These are phyloP conservation scores for Gymnobelideus leadbeateri DNA, from an alignment of 2,113 vertebrate species.

Conservation along the genomic window DNA sequence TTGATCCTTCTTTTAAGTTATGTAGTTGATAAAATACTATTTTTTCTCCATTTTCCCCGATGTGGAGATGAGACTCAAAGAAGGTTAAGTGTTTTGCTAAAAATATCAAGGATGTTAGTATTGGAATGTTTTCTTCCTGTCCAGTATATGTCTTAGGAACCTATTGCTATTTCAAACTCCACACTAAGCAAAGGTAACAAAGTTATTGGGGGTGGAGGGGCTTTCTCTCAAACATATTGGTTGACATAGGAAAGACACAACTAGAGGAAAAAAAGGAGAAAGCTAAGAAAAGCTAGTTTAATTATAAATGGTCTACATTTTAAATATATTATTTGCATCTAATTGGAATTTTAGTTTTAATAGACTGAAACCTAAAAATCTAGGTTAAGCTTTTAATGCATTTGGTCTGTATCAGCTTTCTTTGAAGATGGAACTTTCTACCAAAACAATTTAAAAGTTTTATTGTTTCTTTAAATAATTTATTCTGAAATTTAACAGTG, in stretches of 20 bases:
- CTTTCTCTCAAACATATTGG: background rate
- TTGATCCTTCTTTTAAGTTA: background rate
- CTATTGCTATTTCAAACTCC: too few species aligned
- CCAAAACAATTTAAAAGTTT: too few species aligned
- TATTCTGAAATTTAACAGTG: too few species aligned
- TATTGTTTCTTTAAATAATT: too few species aligned
- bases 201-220: background rate
- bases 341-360: constrained; percentile 46
- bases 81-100: background rate
- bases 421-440: background rate
- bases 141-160: background rate
- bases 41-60: background rate
- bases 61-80: constrained; percentile 22
- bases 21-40: constrained; percentile 7
- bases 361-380: constrained; percentile 24
- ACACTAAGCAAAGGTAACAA: background rate
- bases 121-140: background rate
- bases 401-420: background rate
- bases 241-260: background rate
- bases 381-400: constrained; percentile 27
- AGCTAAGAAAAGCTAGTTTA: background rate
- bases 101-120: background rate
- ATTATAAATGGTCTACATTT: constrained; percentile 23
- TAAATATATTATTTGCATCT: constrained; percentile 17
- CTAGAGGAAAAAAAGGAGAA: background rate